Evolutionary conservation across 2,113 vertebrate species (phyloP).

Genomic region (Castor canadensis): DNA sequence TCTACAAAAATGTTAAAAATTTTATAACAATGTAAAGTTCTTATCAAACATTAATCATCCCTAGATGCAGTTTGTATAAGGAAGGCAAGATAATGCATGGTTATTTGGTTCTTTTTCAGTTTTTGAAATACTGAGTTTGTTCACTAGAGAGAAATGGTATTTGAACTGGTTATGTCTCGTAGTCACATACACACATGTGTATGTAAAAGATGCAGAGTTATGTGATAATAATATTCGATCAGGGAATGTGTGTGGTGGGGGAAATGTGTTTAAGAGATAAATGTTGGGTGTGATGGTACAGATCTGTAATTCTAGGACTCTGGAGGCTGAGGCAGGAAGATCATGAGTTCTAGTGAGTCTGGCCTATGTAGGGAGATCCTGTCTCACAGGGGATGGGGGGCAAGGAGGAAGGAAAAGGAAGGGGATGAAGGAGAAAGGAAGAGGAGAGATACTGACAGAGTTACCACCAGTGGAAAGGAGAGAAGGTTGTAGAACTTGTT

Average conservation of each 20-base stretch:
- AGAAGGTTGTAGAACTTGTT: background rate
- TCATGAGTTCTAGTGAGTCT: no score
- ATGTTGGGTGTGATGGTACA: background rate
- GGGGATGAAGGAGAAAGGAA: background rate
- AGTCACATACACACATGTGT: no score
- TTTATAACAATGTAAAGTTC: no score
- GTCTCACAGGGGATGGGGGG: no score
- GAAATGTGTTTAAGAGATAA: background rate
- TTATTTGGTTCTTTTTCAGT: background rate
- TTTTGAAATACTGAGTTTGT: background rate
- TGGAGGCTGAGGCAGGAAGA: no score
- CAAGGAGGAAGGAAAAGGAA: no score
- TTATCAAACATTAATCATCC: background rate
- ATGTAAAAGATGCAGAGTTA: background rate
- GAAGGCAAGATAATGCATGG: background rate
- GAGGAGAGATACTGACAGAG: background rate
- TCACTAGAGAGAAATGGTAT: background rate
- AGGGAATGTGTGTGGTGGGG: background rate
- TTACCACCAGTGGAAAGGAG: background rate
- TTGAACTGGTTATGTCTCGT: background rate
- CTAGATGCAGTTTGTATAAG: background rate
- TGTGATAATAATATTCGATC: background rate
- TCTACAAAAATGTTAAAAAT: no score
- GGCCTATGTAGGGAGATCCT: no score
- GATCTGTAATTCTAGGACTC: no score